These are phyloP conservation scores for Corbicula japonica DNA, from an alignment of 2,888 invertebrate species.

Conservation along the genomic window DNA sequence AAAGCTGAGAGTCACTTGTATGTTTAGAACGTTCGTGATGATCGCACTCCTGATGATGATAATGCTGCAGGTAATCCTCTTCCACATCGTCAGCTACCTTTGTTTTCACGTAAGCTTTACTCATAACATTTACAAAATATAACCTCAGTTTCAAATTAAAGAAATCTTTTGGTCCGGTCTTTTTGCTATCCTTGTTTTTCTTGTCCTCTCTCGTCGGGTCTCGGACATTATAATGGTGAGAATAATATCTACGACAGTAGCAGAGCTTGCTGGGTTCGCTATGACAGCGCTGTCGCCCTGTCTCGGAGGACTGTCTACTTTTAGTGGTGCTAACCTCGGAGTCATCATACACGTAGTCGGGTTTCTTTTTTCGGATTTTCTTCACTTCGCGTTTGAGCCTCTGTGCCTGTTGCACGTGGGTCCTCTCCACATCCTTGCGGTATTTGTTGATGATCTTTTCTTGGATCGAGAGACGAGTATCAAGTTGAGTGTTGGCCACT, in stretches of 20 bases:
- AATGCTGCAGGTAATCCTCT: not conserved
- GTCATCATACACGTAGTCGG: constrained; percentile 61
- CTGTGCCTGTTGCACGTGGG: constrained; percentile 45
- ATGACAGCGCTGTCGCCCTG: constrained; percentile 45
- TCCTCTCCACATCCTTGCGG: constrained; percentile 47
- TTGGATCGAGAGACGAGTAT: constrained; percentile 49
- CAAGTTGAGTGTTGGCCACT: constrained; percentile 54
- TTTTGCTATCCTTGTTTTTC: constrained; percentile 10
- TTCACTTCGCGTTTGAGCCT: constrained; percentile 45
- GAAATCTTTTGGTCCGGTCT: constrained; percentile 42
- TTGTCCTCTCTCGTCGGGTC: constrained; percentile 34
- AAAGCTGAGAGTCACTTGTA: not conserved
- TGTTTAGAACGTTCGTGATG: no score
- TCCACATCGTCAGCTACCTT: constrained; percentile 9
- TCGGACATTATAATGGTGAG: constrained; percentile 60
- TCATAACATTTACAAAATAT: constrained; percentile 58
- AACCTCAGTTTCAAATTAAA: constrained; percentile 58
- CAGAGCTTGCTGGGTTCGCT: constrained; percentile 50
- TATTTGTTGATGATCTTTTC: constrained; percentile 60
- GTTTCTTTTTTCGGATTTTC: constrained; percentile 59
- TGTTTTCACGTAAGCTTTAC: constrained; percentile 21
- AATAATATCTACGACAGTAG: constrained; percentile 57
- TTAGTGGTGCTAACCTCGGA: constrained; percentile 38
- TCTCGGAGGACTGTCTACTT: constrained; percentile 15
- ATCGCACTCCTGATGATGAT: not conserved